Evolutionary conservation across 2,797 vertebrate genomes (phyloP).

Genomic region (Lerista edwardsae): DNA sequence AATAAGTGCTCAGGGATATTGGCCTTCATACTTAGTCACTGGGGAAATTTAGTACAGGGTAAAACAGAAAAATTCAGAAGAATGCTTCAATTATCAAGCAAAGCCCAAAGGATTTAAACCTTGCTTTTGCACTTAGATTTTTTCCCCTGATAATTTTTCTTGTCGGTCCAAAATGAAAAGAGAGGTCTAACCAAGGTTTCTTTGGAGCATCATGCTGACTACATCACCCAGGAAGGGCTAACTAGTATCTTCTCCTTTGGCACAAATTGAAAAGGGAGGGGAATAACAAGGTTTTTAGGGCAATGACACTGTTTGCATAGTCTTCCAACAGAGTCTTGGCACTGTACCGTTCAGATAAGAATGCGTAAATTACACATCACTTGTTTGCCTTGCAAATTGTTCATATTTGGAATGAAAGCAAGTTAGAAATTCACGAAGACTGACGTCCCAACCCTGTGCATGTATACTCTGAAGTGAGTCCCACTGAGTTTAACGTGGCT

Average conservation of each 20-base stretch:
- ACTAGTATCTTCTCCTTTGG: slow-evolving; percentile 48
- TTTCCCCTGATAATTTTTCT: slow-evolving; percentile 42
- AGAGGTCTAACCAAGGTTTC: slow-evolving; percentile 38
- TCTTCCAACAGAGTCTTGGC: slow-evolving; percentile 7
- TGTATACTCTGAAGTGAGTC: neutral
- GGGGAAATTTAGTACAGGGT: slow-evolving; percentile 60
- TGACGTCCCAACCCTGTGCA: neutral
- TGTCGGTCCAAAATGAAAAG: slow-evolving; percentile 53
- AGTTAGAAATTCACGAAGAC: neutral
- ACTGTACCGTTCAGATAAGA: slow-evolving; percentile 14
- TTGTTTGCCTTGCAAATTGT: slow-evolving; percentile 12
- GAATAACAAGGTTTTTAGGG: slow-evolving; percentile 13
- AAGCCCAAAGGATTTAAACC: slow-evolving; percentile 42
- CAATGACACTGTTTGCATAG: slow-evolving; percentile 2
- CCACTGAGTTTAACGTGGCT: neutral
- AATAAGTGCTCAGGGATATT: slow-evolving; percentile 35
- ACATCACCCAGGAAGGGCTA: slow-evolving; percentile 35
- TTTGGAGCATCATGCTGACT: slow-evolving; percentile 45
- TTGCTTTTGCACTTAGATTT: slow-evolving; percentile 47
- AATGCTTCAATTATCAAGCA: slow-evolving; percentile 52
- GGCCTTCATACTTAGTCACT: slow-evolving; percentile 39
- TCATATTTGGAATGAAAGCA: neutral
- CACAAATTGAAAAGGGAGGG: slow-evolving; percentile 46
- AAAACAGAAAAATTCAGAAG: slow-evolving; percentile 50
- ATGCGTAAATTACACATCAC: slow-evolving; percentile 12